These are phyloP conservation scores for Stercorarius parasiticus DNA, from an alignment of 2,113 vertebrate species.

Conservation along the genomic window DNA sequence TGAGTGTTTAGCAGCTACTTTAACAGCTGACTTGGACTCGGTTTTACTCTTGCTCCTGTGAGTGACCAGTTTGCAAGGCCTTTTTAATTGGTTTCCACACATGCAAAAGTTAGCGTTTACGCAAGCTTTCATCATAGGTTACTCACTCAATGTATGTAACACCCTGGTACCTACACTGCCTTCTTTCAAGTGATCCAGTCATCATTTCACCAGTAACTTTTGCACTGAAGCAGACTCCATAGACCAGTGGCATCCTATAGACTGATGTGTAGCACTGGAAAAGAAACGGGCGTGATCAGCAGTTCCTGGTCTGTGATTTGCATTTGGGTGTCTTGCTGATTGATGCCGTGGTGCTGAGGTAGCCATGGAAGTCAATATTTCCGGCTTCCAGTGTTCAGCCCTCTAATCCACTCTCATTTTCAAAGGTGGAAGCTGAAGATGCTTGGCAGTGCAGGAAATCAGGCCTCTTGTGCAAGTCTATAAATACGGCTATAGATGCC, in stretches of 20 bases:
- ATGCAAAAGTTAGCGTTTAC: background rate
- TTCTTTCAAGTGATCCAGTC: background rate
- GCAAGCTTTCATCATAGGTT: background rate
- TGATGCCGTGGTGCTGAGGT: background rate
- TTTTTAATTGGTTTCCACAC: background rate
- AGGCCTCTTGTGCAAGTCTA: background rate
- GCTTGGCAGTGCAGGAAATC: background rate
- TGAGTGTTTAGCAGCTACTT: background rate
- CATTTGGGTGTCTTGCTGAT: background rate
- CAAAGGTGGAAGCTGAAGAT: background rate
- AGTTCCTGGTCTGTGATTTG: background rate
- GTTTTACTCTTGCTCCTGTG: background rate
- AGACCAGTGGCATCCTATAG: background rate
- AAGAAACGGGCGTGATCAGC: background rate
- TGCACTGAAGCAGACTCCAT: background rate
- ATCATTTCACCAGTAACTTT: background rate
- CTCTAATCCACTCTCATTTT: background rate
- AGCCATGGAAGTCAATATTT: background rate
- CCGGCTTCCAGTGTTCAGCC: background rate
- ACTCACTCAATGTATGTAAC: background rate
- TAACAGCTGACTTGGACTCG: background rate
- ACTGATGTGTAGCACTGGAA: background rate
- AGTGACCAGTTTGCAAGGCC: background rate
- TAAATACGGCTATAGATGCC: background rate
- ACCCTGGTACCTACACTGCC: background rate